Percentiles rank a stretch among this genome's conserved stretches.
Evolutionary conservation across 2,113 vertebrate species (phyloP).

Genomic region (Oncorhynchus keta): DNA sequence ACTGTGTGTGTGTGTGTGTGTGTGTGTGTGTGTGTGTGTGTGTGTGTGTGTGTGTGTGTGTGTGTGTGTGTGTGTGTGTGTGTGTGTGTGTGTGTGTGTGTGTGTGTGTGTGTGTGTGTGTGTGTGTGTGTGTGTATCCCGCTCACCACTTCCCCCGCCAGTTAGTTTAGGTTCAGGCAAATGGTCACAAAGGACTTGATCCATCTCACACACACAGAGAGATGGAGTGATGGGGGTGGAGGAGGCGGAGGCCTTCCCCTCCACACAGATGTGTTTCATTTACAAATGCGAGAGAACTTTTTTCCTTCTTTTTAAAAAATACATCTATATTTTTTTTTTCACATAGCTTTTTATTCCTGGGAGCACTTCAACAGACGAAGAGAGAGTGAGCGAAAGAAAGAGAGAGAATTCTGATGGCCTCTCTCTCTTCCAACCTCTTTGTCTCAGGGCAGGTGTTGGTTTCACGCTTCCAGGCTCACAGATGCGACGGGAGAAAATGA

Average conservation of each 20-base stretch:
- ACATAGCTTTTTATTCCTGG: constrained; percentile 49
- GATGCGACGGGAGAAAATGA: constrained; percentile 52
- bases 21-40: too few relatives aligned
- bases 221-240: constrained; percentile 38
- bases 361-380: constrained; percentile 41
- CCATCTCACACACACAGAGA: constrained; percentile 37
- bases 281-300: constrained; percentile 61
- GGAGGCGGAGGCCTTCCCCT: constrained; percentile 57
- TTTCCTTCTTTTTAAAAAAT: constrained; percentile 37
- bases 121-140: constrained; percentile 31
- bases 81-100: too few relatives aligned
- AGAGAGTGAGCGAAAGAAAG: constrained; percentile 14
- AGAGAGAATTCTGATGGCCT: not conserved
- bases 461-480: constrained; percentile 46
- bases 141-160: constrained; percentile 70
- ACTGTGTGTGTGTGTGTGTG: constrained; percentile 60
- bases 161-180: constrained; percentile 73
- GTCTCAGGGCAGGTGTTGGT: constrained; percentile 67
- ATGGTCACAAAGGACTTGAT: constrained; percentile 72
- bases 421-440: not conserved
- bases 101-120: too few relatives aligned
- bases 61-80: too few relatives aligned
- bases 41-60: too few relatives aligned
- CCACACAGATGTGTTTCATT: constrained; percentile 76
- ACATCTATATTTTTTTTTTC: constrained; percentile 53